Base-by-base conservation (phyloP, 2,888 invertebrate genomes). In the Epirrhoe alternata region DNA sequence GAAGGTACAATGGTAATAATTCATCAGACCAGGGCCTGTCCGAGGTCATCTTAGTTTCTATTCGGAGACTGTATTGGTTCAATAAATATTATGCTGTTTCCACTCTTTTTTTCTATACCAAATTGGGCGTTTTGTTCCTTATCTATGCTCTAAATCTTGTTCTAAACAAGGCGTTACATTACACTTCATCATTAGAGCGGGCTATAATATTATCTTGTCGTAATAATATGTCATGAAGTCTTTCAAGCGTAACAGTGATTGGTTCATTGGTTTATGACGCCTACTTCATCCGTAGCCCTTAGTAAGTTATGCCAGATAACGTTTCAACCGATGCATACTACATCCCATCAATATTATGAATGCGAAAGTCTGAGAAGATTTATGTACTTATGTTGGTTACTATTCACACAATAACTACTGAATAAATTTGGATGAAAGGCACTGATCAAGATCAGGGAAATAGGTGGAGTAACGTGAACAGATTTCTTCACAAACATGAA, bases 181-280 rank as follows among this genome's bases (percentile, higher is more conserved):
- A 59, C 59, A 33, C 55, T 51, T 51, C 62, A 62, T 63, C 67
- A 60, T 67, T 63, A 67, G 62, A 50, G 24, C 66, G n/a, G 50
- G 45, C 66, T 62, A 61, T 66, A 59, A 51, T 58, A 31, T 17
- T 17, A 60, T 42, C 54, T 12, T 35, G 5, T 33, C n/a, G 45
- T 56, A 14, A 30, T 47, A n/a, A 47, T 49, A 57, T 49, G 31
- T 7, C 30, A 42, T 42, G 12, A 42, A 42, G 12, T 42, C 38
- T 42, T 42, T 12, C 38, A 42, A 42, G 38, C 38, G 38, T 42
- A 42, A 42, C 38, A 42, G 12, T 42, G 12, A 42, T 42, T 42
- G 38, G 38, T 12, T 42, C 38, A 42, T 42, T 12, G 38, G 38
- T 42, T 42, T 42, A 12, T 42, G 38, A 42, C 12, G 12, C 12